Base-by-base conservation (phyloP, 2,113 vertebrate species). In the Cololabis saira region DNA sequence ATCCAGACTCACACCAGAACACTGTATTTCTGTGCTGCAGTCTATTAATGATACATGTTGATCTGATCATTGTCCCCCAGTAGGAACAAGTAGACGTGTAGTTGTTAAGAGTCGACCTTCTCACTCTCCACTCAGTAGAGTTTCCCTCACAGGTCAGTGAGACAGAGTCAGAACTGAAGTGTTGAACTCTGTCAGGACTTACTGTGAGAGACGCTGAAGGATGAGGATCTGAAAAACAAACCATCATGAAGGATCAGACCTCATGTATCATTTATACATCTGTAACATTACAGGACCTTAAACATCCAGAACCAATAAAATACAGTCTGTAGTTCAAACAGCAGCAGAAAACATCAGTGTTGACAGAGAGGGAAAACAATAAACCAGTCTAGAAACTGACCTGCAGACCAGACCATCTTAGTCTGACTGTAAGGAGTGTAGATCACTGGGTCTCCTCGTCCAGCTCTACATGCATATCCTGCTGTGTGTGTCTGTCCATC, bases 1-100 rank as follows among this genome's bases (percentile, higher is more conserved):
- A 61, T 56, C 12, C 59, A 53, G 76, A 82, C 62, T 77, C 81
- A 61, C 85, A 87, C 79, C 82, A 87, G 80, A 12, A 81, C 43
- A 83, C 74, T 18, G 14, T 12, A 30, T 12, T 13, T 0, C 1
- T 1, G 1, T 0, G 1, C 1, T 0, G 0, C 2, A 0, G 0
- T 0, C 0, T 4, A 0, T 37, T 7, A 0, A 57, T 19, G 1
- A 1, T 1, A 22, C 79, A 73, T 44, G 24, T 50, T 10, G 66
- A 61, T 67, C 57, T 59, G 22, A 4, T 67, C 48, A 33, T 57
- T 48, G 0, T 24, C 19, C 47, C 0, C 21, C 19, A 21, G 8
- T 0, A 0, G 1, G 41, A 43, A 9, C 66, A 81, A 9, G 0
- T 0, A 0, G 0, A 0, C 13, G 5, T 0, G 0, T 0, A 0